These are phyloP conservation scores for Myotis brandtii DNA, from an alignment of 2,113 vertebrate species.

Conservation along the genomic window DNA sequence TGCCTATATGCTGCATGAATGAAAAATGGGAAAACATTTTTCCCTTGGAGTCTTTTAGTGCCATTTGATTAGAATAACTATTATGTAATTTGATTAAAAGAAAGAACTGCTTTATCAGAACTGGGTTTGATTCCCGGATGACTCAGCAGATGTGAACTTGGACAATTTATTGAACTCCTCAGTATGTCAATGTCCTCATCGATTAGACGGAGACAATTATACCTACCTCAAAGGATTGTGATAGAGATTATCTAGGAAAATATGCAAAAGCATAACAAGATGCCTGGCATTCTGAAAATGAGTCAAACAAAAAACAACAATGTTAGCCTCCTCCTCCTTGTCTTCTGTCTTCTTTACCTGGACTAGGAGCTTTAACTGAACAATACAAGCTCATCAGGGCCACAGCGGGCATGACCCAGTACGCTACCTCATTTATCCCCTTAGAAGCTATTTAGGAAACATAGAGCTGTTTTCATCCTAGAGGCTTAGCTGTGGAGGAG, in stretches of 20 bases:
- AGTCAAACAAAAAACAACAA: not conserved
- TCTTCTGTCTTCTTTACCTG: not conserved
- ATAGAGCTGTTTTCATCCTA: not conserved
- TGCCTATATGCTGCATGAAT: not conserved
- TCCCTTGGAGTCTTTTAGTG: not conserved
- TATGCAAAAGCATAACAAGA: not conserved
- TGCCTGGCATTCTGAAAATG: not conserved
- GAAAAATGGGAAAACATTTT: not conserved
- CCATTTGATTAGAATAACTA: not conserved
- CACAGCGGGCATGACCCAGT: not conserved
- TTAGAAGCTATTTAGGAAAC: conserved; percentile 13
- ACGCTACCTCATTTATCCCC: not conserved
- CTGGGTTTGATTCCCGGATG: not conserved
- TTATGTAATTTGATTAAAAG: not conserved
- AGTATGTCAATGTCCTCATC: not conserved
- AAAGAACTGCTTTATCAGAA: not conserved
- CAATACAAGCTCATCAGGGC: not conserved
- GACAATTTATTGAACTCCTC: not conserved
- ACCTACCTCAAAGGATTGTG: not conserved
- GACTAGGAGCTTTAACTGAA: not conserved
- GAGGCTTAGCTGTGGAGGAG: not conserved
- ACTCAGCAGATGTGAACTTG: not conserved
- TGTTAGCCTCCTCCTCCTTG: not conserved
- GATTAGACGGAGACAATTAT: not conserved
- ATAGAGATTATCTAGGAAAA: not conserved